phyloP scores from a whole-genome alignment of 2,797 vertebrate species.

The Echeneis naucrates region DNA sequence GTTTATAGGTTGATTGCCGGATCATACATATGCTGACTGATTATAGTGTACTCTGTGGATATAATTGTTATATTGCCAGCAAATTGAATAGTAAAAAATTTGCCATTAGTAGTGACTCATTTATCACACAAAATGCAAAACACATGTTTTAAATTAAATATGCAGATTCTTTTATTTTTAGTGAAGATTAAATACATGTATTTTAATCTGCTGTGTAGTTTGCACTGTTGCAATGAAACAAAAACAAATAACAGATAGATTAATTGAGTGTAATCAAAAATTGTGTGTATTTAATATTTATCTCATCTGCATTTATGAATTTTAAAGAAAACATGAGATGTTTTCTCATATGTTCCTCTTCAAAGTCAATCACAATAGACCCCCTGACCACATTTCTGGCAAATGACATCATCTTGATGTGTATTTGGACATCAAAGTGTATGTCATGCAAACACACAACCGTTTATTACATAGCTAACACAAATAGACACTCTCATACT shows the following conservation, averaged over 20 bases:
- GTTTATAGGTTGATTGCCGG: background rate
- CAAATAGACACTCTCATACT: slow-evolving; percentile 14
- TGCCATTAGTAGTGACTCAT: background rate
- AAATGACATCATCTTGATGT: background rate
- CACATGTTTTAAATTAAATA: background rate
- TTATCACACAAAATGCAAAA: background rate
- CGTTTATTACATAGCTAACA: slow-evolving; percentile 3
- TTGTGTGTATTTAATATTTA: background rate
- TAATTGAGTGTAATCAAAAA: background rate
- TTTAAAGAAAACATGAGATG: background rate
- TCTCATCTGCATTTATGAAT: background rate
- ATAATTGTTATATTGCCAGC: background rate
- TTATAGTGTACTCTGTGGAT: background rate
- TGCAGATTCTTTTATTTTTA: background rate
- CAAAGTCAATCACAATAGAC: background rate
- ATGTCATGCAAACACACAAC: slow-evolving; percentile 31
- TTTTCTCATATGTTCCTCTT: background rate
- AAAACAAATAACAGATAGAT: background rate
- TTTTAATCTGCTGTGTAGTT: background rate
- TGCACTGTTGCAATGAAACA: background rate
- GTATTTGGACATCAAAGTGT: slow-evolving; percentile 14
- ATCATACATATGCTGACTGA: background rate
- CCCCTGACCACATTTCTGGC: background rate
- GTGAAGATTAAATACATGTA: background rate
- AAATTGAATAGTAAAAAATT: background rate